Evolutionary conservation across 1,140 invertebrate genomes (phyloP).

Genomic region (Harlomillsia oculata): DNA sequence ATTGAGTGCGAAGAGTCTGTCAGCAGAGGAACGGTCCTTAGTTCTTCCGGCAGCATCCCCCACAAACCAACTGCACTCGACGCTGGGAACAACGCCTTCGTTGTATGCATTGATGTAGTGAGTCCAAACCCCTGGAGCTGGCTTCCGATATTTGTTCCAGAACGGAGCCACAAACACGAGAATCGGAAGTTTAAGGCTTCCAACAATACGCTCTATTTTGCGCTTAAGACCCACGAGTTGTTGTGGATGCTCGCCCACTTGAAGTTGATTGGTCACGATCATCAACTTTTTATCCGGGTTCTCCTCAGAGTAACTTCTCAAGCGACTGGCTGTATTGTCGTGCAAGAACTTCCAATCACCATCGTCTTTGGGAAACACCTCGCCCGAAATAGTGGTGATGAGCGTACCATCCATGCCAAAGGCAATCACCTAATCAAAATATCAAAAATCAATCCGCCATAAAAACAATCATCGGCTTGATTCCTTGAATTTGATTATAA

Average conservation of each 20-base stretch:
- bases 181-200: conserved; percentile 66
- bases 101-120: conserved; percentile 60
- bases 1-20: conserved; percentile 85
- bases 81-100: conserved; percentile 55
- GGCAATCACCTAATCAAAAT: conserved; percentile 60
- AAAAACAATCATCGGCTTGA: too few relatives aligned
- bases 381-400: conserved; percentile 83
- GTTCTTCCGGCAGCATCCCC: conserved; percentile 90
- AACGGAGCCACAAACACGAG: conserved; percentile 74
- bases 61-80: conserved; percentile 66
- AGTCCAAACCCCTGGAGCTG: conserved; percentile 79
- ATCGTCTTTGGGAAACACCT: conserved; percentile 70
- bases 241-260: conserved; percentile 21
- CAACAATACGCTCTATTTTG: conserved; percentile 63
- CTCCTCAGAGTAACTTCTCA: conserved; percentile 19
- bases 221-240: conserved; percentile 51
- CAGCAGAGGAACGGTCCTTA: conserved; percentile 86
- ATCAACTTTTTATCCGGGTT: conserved; percentile 29
- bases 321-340: conserved; percentile 4
- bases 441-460: too few relatives aligned
- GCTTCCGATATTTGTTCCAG: conserved; percentile 74
- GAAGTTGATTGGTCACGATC: conserved; percentile 32
- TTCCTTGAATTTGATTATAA: too few relatives aligned
- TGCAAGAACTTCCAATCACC: conserved; percentile 79
- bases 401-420: conserved; percentile 94